Evolutionary conservation across 2,797 vertebrate species (phyloP).

Genomic region (Antrozous pallidus): DNA sequence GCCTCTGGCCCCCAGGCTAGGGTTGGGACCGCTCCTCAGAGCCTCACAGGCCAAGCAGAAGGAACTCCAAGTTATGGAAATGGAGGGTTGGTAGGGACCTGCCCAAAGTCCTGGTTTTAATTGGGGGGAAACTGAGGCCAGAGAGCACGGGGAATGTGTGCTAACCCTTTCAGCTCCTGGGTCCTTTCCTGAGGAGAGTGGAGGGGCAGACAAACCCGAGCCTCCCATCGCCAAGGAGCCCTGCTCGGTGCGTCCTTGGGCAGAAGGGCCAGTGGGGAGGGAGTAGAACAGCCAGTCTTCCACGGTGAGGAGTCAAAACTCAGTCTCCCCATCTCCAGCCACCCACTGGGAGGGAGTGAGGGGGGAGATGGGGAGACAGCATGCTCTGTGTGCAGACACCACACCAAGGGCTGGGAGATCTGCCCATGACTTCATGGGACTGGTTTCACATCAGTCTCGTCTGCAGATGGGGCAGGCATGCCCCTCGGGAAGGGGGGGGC

Average conservation of each 20-base stretch:
- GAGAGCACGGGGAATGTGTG: no score
- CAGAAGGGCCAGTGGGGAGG: neutral
- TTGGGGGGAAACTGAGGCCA: no score
- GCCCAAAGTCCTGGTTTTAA: neutral
- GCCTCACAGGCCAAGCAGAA: neutral
- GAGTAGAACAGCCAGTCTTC: fast-evolving
- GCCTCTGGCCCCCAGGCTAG: neutral
- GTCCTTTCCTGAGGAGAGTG: neutral
- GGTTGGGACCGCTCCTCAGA: neutral
- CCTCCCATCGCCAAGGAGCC: neutral
- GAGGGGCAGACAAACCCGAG: neutral
- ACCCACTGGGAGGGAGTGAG: fast-evolving
- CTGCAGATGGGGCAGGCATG: fast-evolving
- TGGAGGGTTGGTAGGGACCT: neutral
- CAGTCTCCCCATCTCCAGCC: neutral
- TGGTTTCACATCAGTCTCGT: neutral
- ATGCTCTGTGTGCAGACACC: fast-evolving
- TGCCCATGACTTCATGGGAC: neutral
- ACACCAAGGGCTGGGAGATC: fast-evolving
- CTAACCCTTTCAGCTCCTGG: neutral
- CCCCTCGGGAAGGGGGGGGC: no score
- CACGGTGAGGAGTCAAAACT: neutral
- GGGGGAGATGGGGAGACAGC: fast-evolving
- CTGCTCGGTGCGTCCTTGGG: neutral
- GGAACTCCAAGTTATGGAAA: neutral